Evolutionary conservation across 1,140 invertebrate species (phyloP).

Genomic region (Drosophila aff.): DNA sequence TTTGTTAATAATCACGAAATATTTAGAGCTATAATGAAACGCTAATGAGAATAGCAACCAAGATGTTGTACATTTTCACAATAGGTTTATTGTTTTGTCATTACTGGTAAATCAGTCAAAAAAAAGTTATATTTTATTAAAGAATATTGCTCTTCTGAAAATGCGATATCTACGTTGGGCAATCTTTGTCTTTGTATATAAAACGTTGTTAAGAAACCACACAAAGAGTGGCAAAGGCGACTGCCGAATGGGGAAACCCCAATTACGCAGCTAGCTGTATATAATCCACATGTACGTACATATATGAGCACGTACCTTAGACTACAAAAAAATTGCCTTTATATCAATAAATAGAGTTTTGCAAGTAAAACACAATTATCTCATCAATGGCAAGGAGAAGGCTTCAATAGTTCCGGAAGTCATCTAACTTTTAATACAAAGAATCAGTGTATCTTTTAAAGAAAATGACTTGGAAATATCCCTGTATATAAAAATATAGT

Average conservation of each 20-base stretch:
- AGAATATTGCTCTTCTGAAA: neutral
- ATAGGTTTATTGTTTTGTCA: neutral
- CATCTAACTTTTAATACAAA: neutral
- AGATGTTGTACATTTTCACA: neutral
- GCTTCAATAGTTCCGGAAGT: neutral
- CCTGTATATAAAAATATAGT: neutral
- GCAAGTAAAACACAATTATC: neutral
- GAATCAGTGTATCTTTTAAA: neutral
- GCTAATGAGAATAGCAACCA: neutral
- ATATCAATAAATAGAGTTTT: neutral
- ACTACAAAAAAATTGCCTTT: neutral
- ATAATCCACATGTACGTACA: neutral
- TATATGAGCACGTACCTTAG: neutral
- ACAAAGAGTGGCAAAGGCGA: neutral
- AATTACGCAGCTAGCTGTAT: neutral
- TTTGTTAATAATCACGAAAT: conserved; percentile 2
- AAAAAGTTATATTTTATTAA: neutral
- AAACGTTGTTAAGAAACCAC: neutral
- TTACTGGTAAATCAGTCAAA: neutral
- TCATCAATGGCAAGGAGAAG: neutral
- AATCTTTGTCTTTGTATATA: neutral
- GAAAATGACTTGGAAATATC: neutral
- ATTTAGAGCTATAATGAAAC: neutral
- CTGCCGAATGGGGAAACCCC: neutral
- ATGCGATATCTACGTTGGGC: neutral